Evolutionary conservation across 2,797 vertebrate species (phyloP).

Genomic region (Chaunax sp.): DNA sequence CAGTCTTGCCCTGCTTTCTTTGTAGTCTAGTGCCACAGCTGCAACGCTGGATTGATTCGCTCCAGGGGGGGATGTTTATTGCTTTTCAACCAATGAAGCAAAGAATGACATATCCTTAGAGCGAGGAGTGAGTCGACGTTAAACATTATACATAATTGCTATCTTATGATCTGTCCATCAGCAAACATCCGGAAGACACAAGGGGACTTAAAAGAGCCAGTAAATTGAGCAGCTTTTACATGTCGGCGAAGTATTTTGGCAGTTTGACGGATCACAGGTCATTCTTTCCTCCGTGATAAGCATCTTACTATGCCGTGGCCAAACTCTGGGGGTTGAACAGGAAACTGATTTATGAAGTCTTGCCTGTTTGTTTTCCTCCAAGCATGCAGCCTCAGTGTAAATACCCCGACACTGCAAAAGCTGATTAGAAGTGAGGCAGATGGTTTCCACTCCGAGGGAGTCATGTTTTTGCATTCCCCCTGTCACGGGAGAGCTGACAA

Average conservation of each 20-base stretch:
- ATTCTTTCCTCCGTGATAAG: constrained; percentile 50
- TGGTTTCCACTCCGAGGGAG: constrained; percentile 72
- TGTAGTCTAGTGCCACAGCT: constrained; percentile 68
- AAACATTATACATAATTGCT: not conserved
- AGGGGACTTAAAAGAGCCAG: not conserved
- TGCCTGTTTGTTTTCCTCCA: constrained; percentile 43
- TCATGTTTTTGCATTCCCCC: constrained; percentile 77
- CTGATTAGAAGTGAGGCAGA: constrained; percentile 76
- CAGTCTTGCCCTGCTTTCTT: constrained; percentile 45
- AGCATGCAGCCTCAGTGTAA: constrained; percentile 71
- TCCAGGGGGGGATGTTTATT: constrained; percentile 64
- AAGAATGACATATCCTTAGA: constrained; percentile 34
- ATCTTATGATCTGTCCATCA: not conserved
- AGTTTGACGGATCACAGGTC: constrained; percentile 32
- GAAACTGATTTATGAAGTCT: constrained; percentile 69
- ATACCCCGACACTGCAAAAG: constrained; percentile 73
- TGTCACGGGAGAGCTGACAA: constrained; percentile 64
- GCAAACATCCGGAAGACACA: not conserved
- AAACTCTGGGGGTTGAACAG: constrained; percentile 45
- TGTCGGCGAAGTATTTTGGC: constrained; percentile 14
- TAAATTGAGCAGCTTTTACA: constrained; percentile 12
- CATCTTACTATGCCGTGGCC: constrained; percentile 27
- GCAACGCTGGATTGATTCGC: constrained; percentile 70
- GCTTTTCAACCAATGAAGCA: constrained; percentile 47
- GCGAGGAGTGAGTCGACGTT: constrained; percentile 8